Evolutionary conservation across 2,797 vertebrate species (phyloP), one percentile per base, ranked within the genome.

Genomic region (Oreochromis grahami): DNA sequence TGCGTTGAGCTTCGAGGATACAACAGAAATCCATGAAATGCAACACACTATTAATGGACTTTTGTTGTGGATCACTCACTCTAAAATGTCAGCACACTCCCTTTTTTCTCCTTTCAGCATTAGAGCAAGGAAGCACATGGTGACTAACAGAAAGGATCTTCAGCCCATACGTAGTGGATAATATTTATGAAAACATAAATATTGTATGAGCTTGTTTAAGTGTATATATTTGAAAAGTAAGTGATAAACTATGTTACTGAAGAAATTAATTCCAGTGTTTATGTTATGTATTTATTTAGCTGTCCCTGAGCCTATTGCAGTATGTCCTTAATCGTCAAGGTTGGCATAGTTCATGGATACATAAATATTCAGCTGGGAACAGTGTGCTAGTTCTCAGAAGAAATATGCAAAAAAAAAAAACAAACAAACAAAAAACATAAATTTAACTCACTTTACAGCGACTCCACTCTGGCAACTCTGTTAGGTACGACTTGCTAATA

Each of bases 31-130:
- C 84, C 79, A 80, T 87, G 84, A 90, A 93, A 93, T 83, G 34
- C 76, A 91, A 89, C 87, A 85, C 85, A 77, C 88, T 88, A 91
- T 94, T 95, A 94, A 93, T 84, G 81, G 87, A 84, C 82, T 91
- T 94, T 85, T 94, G 93, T 84, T 87, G 91, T 88, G 94, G 92
- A 94, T 95, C 92, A 92, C 88, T 95, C 92, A 86, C 92, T 94
- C 90, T 84, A 92, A 95, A 95, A 94, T 95, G 94, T 96, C 94
- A 96, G 86, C 91, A 85, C 82, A 21, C 88, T 84, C 85, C 78
- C 88, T 79, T 68, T 80, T 80, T 36, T 15, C 26, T 55, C 21
- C 11, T 53, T 77, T 70, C 11, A 13, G 50, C 76, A 74, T 70
- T 82, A 43, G 74, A 92, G 83, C 26, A 26, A 79, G 80, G 74